These are phyloP conservation scores for Hydriomena furcata DNA, from an alignment of 2,888 invertebrate species.

Conservation along the genomic window DNA sequence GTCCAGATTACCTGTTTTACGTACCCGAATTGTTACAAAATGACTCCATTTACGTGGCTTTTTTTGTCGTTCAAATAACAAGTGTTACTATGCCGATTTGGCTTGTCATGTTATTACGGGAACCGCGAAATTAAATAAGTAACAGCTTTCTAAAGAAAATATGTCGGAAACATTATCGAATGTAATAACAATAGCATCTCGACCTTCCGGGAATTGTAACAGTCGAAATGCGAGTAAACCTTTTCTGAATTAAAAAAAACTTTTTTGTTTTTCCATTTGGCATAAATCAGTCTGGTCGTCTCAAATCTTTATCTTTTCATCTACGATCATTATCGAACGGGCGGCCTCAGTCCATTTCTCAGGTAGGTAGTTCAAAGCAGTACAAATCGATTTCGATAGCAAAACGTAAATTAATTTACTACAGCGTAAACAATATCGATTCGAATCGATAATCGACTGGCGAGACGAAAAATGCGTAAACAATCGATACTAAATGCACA, in stretches of 20 bases:
- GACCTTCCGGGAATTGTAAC: constrained; percentile 35
- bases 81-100: constrained; percentile 66
- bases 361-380: constrained; percentile 39
- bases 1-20: constrained; percentile 76
- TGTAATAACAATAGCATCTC: constrained; percentile 27
- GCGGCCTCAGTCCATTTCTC: constrained; percentile 19
- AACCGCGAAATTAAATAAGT: constrained; percentile 64
- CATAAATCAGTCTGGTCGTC: constrained; percentile 31
- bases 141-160: constrained; percentile 51
- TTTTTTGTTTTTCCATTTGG: constrained; percentile 22
- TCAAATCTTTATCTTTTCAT: constrained; percentile 25
- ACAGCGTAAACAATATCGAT: constrained; percentile 43
- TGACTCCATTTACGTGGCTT: constrained; percentile 72
- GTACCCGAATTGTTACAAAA: constrained; percentile 70
- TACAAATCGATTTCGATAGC: constrained; percentile 61
- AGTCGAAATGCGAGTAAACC: constrained; percentile 22
- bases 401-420: constrained; percentile 49
- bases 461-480: constrained; percentile 60
- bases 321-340: constrained; percentile 21
- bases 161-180: constrained; percentile 20
- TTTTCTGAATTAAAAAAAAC: constrained; percentile 14
- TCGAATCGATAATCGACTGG: constrained; percentile 46
- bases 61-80: constrained; percentile 72
- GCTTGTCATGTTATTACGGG: constrained; percentile 66
- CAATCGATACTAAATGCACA: constrained; percentile 60